Conservation (phyloP, 2,113 vertebrate genomes). For the Probosciger aterrimus region DNA sequence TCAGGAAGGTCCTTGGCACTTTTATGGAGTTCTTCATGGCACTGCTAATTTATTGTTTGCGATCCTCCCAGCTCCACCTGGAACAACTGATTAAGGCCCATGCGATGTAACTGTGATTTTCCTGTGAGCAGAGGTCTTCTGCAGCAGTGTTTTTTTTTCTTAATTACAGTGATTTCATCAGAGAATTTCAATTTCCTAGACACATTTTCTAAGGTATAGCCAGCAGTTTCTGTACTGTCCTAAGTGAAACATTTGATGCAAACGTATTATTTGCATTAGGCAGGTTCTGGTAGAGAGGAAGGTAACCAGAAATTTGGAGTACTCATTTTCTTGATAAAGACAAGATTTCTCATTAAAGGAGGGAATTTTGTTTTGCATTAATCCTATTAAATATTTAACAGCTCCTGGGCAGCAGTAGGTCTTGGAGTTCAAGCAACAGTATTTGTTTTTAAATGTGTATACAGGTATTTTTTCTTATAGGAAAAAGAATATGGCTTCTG, state of each 20-base stretch:
- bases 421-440: not conserved
- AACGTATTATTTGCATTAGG: not conserved
- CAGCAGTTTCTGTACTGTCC: not conserved
- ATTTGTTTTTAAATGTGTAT: not conserved
- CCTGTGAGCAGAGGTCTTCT: not conserved
- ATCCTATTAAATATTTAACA: not conserved
- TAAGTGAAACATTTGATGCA: not conserved
- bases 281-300: not conserved
- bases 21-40: not conserved
- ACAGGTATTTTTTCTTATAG: not conserved
- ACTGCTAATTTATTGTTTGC: not conserved
- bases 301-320: not conserved
- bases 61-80: not conserved
- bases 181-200: not conserved
- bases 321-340: not conserved
- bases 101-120: not conserved
- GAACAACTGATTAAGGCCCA: not conserved
- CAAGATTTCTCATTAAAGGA: not conserved
- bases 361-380: not conserved
- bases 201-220: not conserved
- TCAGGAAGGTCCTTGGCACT: not conserved
- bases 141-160: not conserved
- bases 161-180: not conserved
- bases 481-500: not conserved
- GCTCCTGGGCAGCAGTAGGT: not conserved